These are phyloP conservation scores for Macrocentrus cingulum DNA, from an alignment of 1,140 invertebrate species.

Conservation along the genomic window DNA sequence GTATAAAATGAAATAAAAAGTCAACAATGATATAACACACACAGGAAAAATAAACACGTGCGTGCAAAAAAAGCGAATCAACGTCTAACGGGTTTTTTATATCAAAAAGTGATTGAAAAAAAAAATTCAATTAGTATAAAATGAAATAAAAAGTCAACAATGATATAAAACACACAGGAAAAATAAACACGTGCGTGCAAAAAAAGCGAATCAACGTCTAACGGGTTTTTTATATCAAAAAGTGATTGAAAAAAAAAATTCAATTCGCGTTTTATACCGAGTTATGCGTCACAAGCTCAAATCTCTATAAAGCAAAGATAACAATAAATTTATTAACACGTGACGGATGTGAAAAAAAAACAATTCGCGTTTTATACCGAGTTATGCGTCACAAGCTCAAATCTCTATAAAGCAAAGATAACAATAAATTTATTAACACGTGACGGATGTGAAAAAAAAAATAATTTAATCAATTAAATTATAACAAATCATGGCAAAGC, in stretches of 20 bases:
- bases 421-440: too few relatives aligned
- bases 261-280: too few relatives aligned
- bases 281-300: too few relatives aligned
- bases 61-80: constrained; percentile 18
- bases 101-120: constrained; percentile 8
- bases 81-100: constrained; percentile 1
- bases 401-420: too few relatives aligned
- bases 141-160: constrained; percentile 1
- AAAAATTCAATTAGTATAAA: not conserved
- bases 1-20: not conserved
- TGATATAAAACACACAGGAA: constrained; percentile 5
- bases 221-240: constrained; percentile 2
- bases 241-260: constrained; percentile 1
- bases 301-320: too few relatives aligned
- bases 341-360: too few relatives aligned
- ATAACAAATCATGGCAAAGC: too few relatives aligned
- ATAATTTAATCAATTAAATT: too few relatives aligned
- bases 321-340: too few relatives aligned
- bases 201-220: constrained; percentile 4
- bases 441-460: too few relatives aligned
- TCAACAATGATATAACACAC: not conserved
- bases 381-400: too few relatives aligned
- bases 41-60: constrained; percentile 21
- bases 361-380: too few relatives aligned
- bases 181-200: constrained; percentile 22